Evolutionary conservation across 2,797 vertebrate species (phyloP), one percentile per base, ranked within the genome.

Genomic region (Halcyon smyrnensis): DNA sequence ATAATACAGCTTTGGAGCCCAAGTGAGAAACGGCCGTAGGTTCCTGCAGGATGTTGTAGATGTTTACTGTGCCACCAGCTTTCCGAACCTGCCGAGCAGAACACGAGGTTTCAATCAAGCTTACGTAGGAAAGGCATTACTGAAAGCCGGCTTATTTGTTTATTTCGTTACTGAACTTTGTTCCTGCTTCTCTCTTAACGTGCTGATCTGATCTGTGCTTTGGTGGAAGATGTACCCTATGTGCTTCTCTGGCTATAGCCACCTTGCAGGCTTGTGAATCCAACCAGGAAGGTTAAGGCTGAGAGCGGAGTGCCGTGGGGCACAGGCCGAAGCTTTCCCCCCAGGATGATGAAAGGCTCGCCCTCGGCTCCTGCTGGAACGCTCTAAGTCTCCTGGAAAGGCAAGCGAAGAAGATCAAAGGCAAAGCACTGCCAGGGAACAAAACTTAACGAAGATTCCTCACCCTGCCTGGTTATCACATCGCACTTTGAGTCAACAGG

Each of bases 381-480:
- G 7, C 77, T 80, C n/a, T 23, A 92, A 63, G 46, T 36, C 69
- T 84, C 63, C 62, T 93, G 77, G 54, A 88, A 96, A 87, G 48
- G 48, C 74, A 34, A 89, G 34, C 3, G 3, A 56, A 23, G 20
- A 68, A 94, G 94, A 97, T 96, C 90, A 97, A 95, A 97, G 78
- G 64, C 45, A 84, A 89, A 96, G 83, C 57, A 68, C 59, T 16
- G 54, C 95, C 94, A 95, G 95, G 94, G 85, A 94, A 81, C 69
- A 78, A 89, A 95, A 95, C 63, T 89, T 91, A 87, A 75, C n/a
- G 87, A 85, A 94, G 86, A 86, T 96, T 96, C 88, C 82, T 80
- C 87, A 92, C 77, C 84, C 68, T 90, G 87, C 67, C 90, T 87
- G 87, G 94, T 97, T 96, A 97, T 89, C 86, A 89, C 89, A 87